Evolutionary conservation across 2,113 vertebrate species (phyloP).

Genomic region (Tretioscincus oriximinensis): DNA sequence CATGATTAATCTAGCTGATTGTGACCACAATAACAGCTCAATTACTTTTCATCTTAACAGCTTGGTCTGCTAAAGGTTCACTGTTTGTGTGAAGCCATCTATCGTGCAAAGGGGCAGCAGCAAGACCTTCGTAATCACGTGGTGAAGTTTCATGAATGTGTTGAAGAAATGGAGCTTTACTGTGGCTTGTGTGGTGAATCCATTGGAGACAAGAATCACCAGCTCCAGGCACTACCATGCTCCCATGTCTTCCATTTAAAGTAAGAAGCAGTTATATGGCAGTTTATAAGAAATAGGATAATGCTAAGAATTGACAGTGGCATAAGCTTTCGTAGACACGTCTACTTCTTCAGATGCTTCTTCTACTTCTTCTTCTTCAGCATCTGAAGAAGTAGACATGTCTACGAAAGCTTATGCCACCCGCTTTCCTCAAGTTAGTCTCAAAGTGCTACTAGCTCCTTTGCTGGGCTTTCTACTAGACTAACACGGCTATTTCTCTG

Average conservation of each 20-base stretch:
- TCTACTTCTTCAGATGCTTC: too few species aligned
- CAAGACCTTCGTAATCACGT: conserved; percentile 87
- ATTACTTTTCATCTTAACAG: conserved; percentile 62
- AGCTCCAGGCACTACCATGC: conserved; percentile 95
- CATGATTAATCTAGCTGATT: background rate
- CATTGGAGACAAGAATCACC: conserved; percentile 94
- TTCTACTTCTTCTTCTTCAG: too few species aligned
- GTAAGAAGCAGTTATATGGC: conserved; percentile 67
- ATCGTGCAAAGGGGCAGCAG: conserved; percentile 84
- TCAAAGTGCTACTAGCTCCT: too few species aligned
- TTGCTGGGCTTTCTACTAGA: too few species aligned
- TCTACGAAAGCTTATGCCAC: too few species aligned
- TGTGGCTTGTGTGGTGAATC: conserved; percentile 98
- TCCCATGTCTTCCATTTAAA: conserved; percentile 97
- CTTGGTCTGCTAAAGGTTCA: conserved; percentile 89
- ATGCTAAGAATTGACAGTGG: background rate
- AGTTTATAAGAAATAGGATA: background rate
- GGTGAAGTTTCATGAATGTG: conserved; percentile 95
- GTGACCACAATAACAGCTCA: background rate
- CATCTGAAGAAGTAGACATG: too few species aligned
- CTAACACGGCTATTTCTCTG: too few species aligned
- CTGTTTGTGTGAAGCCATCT: conserved; percentile 89
- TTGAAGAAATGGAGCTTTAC: conserved; percentile 97
- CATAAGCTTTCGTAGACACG: too few species aligned
- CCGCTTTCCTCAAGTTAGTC: too few species aligned